These are phyloP conservation scores for Siniperca scherzeri DNA, from an alignment of 2,797 vertebrate genomes.

Conservation along the genomic window DNA sequence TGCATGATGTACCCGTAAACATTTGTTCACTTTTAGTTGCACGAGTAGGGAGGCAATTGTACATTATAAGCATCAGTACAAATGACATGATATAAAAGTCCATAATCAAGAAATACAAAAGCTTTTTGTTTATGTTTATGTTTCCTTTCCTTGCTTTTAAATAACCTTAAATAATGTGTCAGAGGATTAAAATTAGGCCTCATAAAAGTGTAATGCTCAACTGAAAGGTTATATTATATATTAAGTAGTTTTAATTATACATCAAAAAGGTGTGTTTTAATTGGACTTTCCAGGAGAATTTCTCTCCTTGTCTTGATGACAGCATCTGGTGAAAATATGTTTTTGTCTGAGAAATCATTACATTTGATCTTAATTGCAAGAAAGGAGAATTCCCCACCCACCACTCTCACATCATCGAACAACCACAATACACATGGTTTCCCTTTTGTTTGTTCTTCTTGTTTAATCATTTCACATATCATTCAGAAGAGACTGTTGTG, in stretches of 20 bases:
- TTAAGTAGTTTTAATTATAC: conserved; percentile 77
- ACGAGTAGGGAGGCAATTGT: neutral
- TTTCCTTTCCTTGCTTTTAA: conserved; percentile 20
- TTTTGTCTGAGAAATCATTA: conserved; percentile 65
- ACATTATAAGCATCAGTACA: neutral
- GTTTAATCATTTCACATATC: conserved; percentile 27
- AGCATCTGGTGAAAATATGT: conserved; percentile 50
- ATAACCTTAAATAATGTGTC: conserved; percentile 17
- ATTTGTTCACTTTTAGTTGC: neutral
- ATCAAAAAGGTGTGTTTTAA: conserved; percentile 78
- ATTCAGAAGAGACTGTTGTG: conserved; percentile 47
- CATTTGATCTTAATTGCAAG: conserved; percentile 70
- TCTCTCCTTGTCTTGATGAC: conserved; percentile 53
- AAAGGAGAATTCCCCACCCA: conserved; percentile 53
- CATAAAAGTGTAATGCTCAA: conserved; percentile 55
- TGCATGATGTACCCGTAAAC: neutral
- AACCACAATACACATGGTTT: conserved; percentile 43
- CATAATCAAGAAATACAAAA: neutral
- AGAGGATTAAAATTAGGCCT: conserved; percentile 36
- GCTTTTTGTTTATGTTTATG: conserved; percentile 18
- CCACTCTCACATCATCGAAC: conserved; percentile 39
- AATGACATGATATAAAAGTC: neutral
- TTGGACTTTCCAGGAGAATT: conserved; percentile 72
- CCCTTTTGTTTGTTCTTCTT: conserved; percentile 40
- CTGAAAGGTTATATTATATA: conserved; percentile 68